phyloP scores from a whole-genome alignment of 2,113 vertebrate species.

The Serinus canaria region DNA sequence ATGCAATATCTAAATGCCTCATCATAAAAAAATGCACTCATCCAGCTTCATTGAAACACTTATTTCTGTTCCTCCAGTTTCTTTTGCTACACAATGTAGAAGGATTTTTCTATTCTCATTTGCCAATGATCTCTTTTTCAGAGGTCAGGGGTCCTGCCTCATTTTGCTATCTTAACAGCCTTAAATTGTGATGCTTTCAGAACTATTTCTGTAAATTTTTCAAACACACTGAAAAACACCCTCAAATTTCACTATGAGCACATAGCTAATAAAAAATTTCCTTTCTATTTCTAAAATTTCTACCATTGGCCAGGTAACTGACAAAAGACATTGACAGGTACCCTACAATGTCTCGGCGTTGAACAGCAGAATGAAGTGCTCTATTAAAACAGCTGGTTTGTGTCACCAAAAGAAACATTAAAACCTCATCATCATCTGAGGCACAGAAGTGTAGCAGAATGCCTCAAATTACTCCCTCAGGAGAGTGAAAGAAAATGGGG shows the following conservation, averaged over 20 bases:
- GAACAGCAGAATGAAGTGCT: neutral
- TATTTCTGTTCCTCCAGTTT: neutral
- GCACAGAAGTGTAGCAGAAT: neutral
- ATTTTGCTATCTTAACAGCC: neutral
- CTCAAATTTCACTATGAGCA: neutral
- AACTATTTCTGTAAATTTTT: neutral
- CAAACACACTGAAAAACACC: neutral
- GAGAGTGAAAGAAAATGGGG: neutral
- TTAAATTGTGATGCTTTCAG: neutral
- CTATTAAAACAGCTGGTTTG: neutral
- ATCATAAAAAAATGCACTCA: neutral
- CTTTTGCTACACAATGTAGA: neutral
- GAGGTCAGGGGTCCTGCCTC: neutral
- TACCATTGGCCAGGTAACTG: neutral
- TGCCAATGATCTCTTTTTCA: neutral
- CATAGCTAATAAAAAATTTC: neutral
- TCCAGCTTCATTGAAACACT: neutral
- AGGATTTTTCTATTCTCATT: neutral
- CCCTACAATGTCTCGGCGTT: neutral
- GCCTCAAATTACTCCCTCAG: neutral
- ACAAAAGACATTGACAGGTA: neutral
- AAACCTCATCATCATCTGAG: neutral
- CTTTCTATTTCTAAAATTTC: too few species aligned
- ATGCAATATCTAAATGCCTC: neutral
- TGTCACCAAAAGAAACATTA: neutral